Conservation (phyloP, 2,888 invertebrate species). For the Chaetogeoica ovagalla region DNA sequence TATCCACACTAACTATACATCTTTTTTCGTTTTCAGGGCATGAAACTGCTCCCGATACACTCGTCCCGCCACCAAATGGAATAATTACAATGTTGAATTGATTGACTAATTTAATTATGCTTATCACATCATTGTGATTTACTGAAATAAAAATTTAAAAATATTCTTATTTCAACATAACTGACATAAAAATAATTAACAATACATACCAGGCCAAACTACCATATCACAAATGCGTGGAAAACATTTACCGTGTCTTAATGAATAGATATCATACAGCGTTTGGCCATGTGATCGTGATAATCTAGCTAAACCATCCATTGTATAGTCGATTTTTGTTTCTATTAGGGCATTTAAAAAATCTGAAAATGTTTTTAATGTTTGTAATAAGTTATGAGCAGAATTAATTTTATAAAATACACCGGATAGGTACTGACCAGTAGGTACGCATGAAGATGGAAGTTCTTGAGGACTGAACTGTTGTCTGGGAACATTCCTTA, state of each 20-base stretch:
- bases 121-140: conserved; percentile 81
- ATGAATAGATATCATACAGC: conserved; percentile 79
- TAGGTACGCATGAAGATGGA: conserved; percentile 69
- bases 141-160: conserved; percentile 57
- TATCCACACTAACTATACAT: conserved; percentile 88
- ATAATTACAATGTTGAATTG: conserved; percentile 79
- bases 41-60: conserved; percentile 83
- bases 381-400: background rate
- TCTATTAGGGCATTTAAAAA: conserved; percentile 66
- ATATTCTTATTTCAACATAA: conserved; percentile 26
- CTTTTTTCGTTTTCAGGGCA: conserved; percentile 79
- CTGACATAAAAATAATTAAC: background rate
- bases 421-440: conserved; percentile 56
- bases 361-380: conserved; percentile 57
- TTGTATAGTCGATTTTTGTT: conserved; percentile 67
- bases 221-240: conserved; percentile 89
- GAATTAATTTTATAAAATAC: background rate
- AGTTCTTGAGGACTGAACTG: conserved; percentile 67
- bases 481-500: conserved; percentile 62
- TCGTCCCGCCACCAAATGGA: conserved; percentile 94
- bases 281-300: conserved; percentile 92
- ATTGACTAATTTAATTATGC: conserved; percentile 76
- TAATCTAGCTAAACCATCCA: conserved; percentile 80
- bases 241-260: conserved; percentile 67
- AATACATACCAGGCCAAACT: conserved; percentile 79